Conservation (phyloP, 2,113 vertebrate genomes). For the Orientallactaga bullata region DNA sequence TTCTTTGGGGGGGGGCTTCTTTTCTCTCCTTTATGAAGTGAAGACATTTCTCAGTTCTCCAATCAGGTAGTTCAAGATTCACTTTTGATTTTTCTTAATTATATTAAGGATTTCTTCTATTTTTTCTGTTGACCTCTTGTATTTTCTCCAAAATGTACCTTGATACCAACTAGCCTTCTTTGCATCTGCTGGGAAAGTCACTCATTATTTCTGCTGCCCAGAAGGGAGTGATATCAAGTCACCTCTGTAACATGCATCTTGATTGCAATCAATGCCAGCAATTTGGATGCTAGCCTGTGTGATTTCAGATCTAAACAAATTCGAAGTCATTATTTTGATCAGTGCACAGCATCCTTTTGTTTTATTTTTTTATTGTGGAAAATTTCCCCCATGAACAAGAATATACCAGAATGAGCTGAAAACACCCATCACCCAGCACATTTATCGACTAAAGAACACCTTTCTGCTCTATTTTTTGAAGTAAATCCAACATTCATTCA, state of each 20-base stretch:
- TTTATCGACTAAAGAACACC: background rate
- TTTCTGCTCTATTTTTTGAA: background rate
- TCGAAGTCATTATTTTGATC: conserved; percentile 46
- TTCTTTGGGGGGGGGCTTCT: background rate
- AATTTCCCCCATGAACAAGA: conserved; percentile 43
- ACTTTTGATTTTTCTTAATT: background rate
- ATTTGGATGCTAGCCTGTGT: conserved; percentile 35
- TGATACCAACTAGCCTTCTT: background rate
- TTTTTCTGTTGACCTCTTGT: background rate
- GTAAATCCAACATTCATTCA: conserved; percentile 4
- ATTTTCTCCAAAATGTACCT: background rate
- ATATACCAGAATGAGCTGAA: background rate
- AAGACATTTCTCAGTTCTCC: background rate
- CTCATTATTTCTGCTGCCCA: background rate
- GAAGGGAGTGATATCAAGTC: background rate
- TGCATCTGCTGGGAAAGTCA: background rate
- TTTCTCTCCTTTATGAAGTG: background rate
- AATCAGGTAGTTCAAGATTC: background rate
- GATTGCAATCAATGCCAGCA: conserved; percentile 38
- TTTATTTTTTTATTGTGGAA: conserved; percentile 46
- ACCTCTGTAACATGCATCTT: background rate
- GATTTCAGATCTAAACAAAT: background rate
- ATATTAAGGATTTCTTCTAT: background rate
- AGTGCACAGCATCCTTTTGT: background rate
- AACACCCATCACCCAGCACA: background rate